phyloP scores from a whole-genome alignment of 2,113 vertebrate genomes.

The Salminus brasiliensis region DNA sequence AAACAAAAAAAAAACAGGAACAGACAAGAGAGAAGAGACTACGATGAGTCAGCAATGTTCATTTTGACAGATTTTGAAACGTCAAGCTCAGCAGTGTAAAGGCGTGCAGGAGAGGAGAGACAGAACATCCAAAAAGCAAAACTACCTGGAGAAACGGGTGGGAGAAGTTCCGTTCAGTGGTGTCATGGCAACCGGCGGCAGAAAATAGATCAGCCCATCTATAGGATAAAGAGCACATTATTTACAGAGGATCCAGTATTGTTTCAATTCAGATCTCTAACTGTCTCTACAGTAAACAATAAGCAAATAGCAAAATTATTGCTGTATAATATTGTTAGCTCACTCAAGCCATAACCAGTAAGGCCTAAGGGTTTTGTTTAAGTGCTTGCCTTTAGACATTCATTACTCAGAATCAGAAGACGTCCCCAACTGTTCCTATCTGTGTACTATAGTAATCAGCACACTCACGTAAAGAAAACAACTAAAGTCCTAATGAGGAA shows the following conservation, averaged over 20 bases:
- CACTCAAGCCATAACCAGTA: too few relatives aligned
- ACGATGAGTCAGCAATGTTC: background rate
- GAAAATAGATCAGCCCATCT: conserved; percentile 91
- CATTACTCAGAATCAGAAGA: background rate
- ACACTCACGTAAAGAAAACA: background rate
- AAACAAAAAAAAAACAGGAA: background rate
- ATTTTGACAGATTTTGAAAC: background rate
- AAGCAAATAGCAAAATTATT: background rate
- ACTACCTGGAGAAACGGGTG: conserved; percentile 92
- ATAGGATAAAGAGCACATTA: background rate
- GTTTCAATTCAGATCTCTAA: background rate
- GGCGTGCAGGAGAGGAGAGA: background rate
- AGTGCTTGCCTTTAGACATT: background rate
- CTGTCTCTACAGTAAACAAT: background rate
- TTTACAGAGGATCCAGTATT: background rate
- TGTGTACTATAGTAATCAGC: too few relatives aligned
- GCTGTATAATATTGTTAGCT: background rate
- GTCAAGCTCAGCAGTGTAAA: background rate
- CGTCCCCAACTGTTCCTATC: too few relatives aligned
- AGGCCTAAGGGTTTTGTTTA: too few relatives aligned
- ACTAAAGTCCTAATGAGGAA: background rate
- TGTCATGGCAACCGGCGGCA: conserved; percentile 75
- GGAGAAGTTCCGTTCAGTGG: conserved; percentile 76
- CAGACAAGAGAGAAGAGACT: background rate
- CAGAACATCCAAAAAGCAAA: background rate